Evolutionary conservation across 2,797 vertebrate species (phyloP), one percentile per base, ranked within the genome.

Genomic region (Hephaestus fuliginosus): DNA sequence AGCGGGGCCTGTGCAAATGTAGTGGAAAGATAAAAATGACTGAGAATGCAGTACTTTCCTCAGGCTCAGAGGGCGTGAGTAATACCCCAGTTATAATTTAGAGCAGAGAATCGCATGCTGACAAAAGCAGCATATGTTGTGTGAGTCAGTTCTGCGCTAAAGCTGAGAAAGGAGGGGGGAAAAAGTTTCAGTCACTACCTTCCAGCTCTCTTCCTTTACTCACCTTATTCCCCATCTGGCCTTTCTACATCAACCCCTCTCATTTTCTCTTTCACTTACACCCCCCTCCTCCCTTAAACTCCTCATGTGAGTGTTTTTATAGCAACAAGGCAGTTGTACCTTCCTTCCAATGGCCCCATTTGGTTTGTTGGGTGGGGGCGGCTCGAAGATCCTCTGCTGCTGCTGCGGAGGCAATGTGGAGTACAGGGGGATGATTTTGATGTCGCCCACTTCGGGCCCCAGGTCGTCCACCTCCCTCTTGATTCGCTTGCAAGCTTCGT

Each of bases 351-450:
- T 98, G 84, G 97, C 97, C 53, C 97, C 97, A 3, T 86, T 98
- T 65, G 96, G 96, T 79, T 99, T 98, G 93, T 97, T 97, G 28
- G 97, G 97, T 69, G 97, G 97, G 0, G 98, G 97, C 18, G 98
- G 96, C 85, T 99, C 98, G 81, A 99, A 99, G 95, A 99, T 98
- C 83, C 97, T 96, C 81, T 98, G 98, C 82, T 99, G 98, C 55
- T 99, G 98, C 84, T 98, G 97, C 0, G 97, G 97, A 65, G 97
- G 98, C 87, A 98, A 96, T 0, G 97, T 99, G 25, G 98, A 99
- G 88, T 99, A 99, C 70, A 99, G 93, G 0, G 98, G 98, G 95
- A 99, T 98, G 95, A 98, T 99, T 95, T 99, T 99, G 91, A 99
- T 98, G 85, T 99, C 97, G 7, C 97, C 97, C 78, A 98, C 98